These are phyloP conservation scores for Apodemus agrarius DNA, from an alignment of 2,797 vertebrate genomes.

Conservation along the genomic window DNA sequence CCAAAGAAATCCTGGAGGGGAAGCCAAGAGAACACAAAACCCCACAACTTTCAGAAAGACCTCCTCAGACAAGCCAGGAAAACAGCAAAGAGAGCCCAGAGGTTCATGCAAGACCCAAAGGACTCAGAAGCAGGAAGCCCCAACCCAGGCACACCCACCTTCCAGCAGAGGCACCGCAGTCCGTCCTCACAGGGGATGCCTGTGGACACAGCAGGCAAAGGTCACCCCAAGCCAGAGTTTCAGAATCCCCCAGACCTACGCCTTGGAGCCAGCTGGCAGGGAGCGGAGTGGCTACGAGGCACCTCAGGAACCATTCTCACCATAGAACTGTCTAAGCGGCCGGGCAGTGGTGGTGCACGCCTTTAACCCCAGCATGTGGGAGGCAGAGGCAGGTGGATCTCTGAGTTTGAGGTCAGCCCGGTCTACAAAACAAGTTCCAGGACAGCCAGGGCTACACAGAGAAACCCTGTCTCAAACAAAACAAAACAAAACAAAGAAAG, in stretches of 20 bases:
- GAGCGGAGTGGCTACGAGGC: not conserved
- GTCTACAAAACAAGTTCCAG: no score
- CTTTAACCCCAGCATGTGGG: no score
- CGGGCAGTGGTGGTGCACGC: no score
- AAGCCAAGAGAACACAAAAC: slow-evolving; percentile 26
- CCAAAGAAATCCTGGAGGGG: not conserved
- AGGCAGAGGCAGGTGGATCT: no score
- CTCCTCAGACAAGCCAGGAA: slow-evolving; percentile 39
- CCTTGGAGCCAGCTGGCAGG: slow-evolving; percentile 19
- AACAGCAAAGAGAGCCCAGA: not conserved
- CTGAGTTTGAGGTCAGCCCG: no score
- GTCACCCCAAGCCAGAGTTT: slow-evolving; percentile 60
- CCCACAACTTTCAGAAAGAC: slow-evolving; percentile 40
- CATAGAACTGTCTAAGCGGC: not conserved
- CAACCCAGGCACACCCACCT: slow-evolving; percentile 89
- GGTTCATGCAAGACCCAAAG: slow-evolving; percentile 56
- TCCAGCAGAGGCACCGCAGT: slow-evolving; percentile 97
- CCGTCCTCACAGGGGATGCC: slow-evolving; percentile 98
- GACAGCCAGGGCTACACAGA: no score
- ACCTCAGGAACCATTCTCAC: not conserved
- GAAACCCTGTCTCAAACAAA: no score
- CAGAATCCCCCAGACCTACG: slow-evolving; percentile 60
- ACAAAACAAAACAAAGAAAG: no score
- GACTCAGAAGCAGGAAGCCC: not conserved
- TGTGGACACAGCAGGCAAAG: slow-evolving; percentile 85